A percentile compares a stretch with the other conserved stretches of the same genome.
Conservation (phyloP, 2,113 vertebrate species). For the Marmota flaviventris region DNA sequence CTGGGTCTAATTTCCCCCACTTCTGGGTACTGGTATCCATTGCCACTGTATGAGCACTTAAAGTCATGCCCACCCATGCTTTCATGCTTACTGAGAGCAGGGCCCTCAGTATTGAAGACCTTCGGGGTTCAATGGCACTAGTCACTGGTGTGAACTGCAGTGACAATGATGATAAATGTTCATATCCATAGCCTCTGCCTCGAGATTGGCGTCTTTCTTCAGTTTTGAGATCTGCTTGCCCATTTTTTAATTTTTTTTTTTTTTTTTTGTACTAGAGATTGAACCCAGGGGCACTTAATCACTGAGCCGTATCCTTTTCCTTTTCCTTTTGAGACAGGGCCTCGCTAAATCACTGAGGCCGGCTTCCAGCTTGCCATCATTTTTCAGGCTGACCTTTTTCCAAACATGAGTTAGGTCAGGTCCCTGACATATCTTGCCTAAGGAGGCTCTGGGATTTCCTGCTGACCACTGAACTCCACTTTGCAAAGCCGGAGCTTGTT, state of each 20-base stretch:
- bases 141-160: neutral
- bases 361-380: too few relatives aligned
- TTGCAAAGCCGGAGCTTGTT: neutral
- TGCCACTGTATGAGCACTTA: neutral
- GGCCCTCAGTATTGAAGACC: neutral
- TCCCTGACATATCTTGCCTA: neutral
- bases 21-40: neutral
- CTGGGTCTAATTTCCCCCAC: neutral
- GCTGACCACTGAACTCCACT: neutral
- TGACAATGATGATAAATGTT: neutral
- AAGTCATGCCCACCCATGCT: neutral
- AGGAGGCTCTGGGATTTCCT: neutral
- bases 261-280: too few relatives aligned
- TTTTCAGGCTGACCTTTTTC: neutral
- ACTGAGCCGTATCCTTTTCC: too few relatives aligned
- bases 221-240: neutral
- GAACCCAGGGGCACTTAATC: too few relatives aligned
- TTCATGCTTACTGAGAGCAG: neutral
- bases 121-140: neutral
- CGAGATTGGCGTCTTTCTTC: neutral
- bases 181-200: neutral
- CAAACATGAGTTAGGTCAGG: neutral
- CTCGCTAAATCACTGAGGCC: too few relatives aligned
- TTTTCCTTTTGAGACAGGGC: too few relatives aligned
- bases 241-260: too few relatives aligned